These are phyloP conservation scores for Scartelaos histophorus DNA, from an alignment of 2,113 vertebrate genomes.

Conservation along the genomic window DNA sequence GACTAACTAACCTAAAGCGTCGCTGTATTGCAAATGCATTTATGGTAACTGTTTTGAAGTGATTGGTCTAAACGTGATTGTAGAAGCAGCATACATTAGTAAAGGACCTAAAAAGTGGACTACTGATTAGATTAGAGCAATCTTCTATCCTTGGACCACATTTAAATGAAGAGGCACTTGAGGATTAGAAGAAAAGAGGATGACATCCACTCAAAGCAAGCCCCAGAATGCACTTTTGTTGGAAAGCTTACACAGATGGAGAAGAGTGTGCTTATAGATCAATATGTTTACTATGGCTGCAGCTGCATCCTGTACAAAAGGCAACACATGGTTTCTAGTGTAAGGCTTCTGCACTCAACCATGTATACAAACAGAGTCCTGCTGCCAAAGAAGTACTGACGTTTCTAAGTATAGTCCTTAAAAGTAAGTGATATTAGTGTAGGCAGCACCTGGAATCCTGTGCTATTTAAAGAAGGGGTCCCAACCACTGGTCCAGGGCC, in stretches of 20 bases:
- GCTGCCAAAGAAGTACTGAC: neutral
- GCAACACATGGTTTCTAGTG: slow-evolving; percentile 35
- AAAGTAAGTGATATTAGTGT: neutral
- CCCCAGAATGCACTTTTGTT: slow-evolving; percentile 30
- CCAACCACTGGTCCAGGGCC: no score
- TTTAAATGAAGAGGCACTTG: slow-evolving; percentile 24
- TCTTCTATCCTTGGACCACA: slow-evolving; percentile 24
- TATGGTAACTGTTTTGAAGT: slow-evolving; percentile 13
- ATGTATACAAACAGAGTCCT: slow-evolving; percentile 13
- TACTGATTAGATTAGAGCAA: slow-evolving; percentile 58
- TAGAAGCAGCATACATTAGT: neutral
- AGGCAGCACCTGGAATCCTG: neutral
- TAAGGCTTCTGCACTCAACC: slow-evolving; percentile 14
- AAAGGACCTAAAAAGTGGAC: slow-evolving; percentile 9
- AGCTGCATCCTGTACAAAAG: slow-evolving; percentile 72
- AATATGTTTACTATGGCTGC: slow-evolving; percentile 50
- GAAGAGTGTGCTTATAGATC: slow-evolving; percentile 8
- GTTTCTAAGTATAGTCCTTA: neutral
- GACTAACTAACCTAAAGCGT: slow-evolving; percentile 9
- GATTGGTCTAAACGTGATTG: slow-evolving; percentile 43
- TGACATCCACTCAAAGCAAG: slow-evolving; percentile 40
- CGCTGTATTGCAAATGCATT: slow-evolving; percentile 2
- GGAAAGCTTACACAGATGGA: slow-evolving; percentile 24
- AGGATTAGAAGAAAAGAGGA: slow-evolving; percentile 44
- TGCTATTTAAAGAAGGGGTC: neutral